A percentile compares a stretch with the other conserved stretches of the same genome.
Evolutionary conservation across 2,113 vertebrate species (phyloP).

Genomic region (Phalacrocorax brasilianus): DNA sequence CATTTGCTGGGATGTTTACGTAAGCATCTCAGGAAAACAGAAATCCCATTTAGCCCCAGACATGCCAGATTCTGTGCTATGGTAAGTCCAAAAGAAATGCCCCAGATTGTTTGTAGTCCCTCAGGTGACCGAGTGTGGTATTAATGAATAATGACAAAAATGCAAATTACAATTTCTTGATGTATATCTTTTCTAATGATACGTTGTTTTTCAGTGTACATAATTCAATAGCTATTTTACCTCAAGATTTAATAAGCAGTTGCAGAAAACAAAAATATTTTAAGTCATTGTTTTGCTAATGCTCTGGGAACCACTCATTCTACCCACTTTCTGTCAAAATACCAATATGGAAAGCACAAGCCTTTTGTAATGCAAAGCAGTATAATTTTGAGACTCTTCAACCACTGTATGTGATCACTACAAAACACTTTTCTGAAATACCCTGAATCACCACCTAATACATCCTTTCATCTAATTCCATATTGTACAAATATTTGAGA

Average conservation of each 20-base stretch:
- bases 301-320: constrained; percentile 25
- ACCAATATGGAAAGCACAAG: constrained; percentile 47
- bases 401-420: constrained; percentile 3
- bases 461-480: constrained; percentile 23
- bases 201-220: neutral
- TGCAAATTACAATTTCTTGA: neutral
- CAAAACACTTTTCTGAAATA: constrained; percentile 39
- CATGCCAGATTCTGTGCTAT: neutral
- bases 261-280: constrained; percentile 63
- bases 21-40: neutral
- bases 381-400: constrained; percentile 54
- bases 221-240: neutral
- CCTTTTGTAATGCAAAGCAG: constrained; percentile 35
- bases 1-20: neutral
- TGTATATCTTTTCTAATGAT: neutral
- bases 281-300: constrained; percentile 40
- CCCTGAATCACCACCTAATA: neutral
- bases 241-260: neutral
- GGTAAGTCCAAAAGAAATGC: neutral
- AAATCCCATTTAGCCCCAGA: neutral
- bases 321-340: constrained; percentile 49
- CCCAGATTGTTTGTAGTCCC: neutral
- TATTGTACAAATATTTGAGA: neutral
- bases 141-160: neutral
- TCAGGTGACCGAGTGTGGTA: neutral